phyloP scores from a whole-genome alignment of 2,113 vertebrate species.

The Oxyura jamaicensis region DNA sequence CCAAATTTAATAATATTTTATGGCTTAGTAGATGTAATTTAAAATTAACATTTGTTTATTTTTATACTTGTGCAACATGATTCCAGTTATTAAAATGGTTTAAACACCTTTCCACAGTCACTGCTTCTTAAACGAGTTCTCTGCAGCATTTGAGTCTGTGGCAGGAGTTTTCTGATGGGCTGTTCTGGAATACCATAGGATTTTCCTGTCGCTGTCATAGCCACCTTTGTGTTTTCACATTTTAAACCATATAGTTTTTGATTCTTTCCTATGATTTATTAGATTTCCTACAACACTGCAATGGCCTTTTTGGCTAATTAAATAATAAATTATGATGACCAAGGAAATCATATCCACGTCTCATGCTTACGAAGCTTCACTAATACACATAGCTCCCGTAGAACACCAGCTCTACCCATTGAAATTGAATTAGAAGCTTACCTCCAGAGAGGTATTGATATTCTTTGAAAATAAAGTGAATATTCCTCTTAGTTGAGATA shows the following conservation, averaged over 20 bases:
- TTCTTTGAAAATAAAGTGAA: background rate
- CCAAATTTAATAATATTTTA: background rate
- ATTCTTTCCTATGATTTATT: background rate
- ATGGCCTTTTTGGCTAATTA: background rate
- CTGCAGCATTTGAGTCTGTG: background rate
- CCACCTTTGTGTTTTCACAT: background rate
- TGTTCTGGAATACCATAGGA: background rate
- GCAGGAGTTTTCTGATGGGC: background rate
- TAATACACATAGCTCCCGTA: background rate
- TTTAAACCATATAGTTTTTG: background rate
- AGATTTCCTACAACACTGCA: background rate
- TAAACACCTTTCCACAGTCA: background rate
- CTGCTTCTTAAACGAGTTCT: background rate
- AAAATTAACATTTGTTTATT: background rate
- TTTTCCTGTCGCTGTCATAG: accelerated
- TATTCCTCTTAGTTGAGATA: background rate
- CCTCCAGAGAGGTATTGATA: background rate
- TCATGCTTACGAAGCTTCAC: background rate
- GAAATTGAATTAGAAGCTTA: background rate
- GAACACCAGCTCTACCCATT: background rate
- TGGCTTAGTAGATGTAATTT: background rate
- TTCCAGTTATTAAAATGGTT: background rate
- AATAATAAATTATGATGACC: accelerated
- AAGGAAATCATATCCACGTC: background rate
- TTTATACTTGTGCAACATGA: background rate